Conservation (phyloP, 2,888 invertebrate genomes). For the Temnothorax rugatulus region DNA sequence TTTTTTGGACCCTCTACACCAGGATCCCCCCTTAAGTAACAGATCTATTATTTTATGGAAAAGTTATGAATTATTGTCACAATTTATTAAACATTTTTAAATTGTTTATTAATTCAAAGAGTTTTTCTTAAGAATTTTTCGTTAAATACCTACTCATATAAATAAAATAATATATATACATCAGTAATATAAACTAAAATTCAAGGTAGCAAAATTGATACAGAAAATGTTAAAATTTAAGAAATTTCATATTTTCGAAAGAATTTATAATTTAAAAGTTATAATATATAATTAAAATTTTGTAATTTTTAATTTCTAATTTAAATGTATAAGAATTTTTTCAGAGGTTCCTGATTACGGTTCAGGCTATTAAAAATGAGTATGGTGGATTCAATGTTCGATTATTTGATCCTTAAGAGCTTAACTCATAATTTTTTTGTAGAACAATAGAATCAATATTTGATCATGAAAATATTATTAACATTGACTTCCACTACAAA, state of each 20-base stretch:
- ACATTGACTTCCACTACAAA: neutral
- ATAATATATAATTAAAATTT: neutral
- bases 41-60: too few species aligned
- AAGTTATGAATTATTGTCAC: too few species aligned
- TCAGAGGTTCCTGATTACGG: neutral
- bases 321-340: neutral
- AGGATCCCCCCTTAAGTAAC: too few species aligned
- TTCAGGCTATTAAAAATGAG: neutral
- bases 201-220: neutral
- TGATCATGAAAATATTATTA: slow-evolving; percentile 1
- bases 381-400: neutral
- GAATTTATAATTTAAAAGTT: neutral
- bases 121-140: too few species aligned
- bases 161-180: too few species aligned
- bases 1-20: too few species aligned
- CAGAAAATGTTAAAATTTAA: too few species aligned
- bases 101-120: too few species aligned
- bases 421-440: neutral
- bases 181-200: too few species aligned
- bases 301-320: neutral
- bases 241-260: neutral
- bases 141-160: too few species aligned
- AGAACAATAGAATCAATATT: neutral
- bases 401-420: neutral
- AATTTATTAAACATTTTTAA: too few species aligned